Base-by-base conservation (phyloP, 2,888 invertebrate species). In the Tetramorium bicarinatum region DNA sequence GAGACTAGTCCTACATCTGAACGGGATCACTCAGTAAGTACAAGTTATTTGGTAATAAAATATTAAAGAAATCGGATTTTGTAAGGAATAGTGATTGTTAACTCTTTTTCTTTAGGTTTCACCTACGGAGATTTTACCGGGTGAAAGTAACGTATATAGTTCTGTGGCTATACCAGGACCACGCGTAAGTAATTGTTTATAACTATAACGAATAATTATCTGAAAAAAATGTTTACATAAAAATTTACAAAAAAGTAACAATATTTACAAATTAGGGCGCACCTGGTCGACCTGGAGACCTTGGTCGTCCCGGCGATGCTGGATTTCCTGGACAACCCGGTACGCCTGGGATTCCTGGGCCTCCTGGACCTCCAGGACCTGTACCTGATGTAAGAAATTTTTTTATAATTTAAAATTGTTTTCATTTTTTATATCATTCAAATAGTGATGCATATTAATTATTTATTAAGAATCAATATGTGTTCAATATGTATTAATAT, bases 251-350 rank as follows among this genome's bases (percentile, higher is more conserved):
- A 25, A 34, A 34, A 18, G 3, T 56, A 41, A 29, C 29, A n/a
- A 21, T 2, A 15, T 38, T 52, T 4, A 75, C 25, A 62, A 18
- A 92, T 95, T 18, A 96, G 64, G 98, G 98, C 2, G 95, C 96
- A 62, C 96, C 96, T 71, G 97, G 97, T 0, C 91, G 95, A 0
- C 96, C 96, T 21, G 97, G 97, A 0, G 97, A 97, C 0, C 92
- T 96, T 0, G 97, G 97, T 0, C 91, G 95, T 0, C 96, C 96
- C 18, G 97, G 97, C 0, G 97, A 97, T 0, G 92, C 96, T 0
- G 98, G 98, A 6, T 97, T 96, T 0, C 97, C 97, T 0, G 98
- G 98, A 6, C 97, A 97, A 0, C 97, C 98, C 1, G 98, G 98
- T 4, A 96, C 96, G 56, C 97, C 97, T 0, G 97, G 97, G 87